A percentile compares a stretch with the other conserved stretches of the same genome.
Conservation (phyloP, 2,113 vertebrate genomes). For the Vidua chalybeata region DNA sequence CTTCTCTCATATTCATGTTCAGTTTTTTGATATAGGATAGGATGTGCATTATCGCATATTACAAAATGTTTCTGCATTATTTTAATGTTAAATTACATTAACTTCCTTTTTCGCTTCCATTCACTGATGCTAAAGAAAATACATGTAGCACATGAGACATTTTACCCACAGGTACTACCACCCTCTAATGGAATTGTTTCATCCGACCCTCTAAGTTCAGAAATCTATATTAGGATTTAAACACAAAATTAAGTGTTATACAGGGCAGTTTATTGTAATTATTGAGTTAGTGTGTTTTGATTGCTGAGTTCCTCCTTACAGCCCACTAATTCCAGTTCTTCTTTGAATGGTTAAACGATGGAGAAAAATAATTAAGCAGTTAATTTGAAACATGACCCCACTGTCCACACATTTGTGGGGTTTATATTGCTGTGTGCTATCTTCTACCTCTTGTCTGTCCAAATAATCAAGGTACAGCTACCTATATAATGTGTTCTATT, state of each 20-base stretch:
- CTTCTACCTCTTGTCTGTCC: neutral
- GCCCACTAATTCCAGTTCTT: neutral
- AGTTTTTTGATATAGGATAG: neutral
- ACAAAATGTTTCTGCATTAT: neutral
- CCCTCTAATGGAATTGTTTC: constrained; percentile 29
- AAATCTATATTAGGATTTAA: neutral
- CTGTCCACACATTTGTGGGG: no score
- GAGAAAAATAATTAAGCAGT: neutral
- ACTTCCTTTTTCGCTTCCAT: neutral
- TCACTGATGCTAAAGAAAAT: neutral
- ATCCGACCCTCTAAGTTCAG: neutral
- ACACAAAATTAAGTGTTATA: neutral
- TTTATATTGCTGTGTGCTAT: neutral
- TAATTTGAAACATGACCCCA: neutral
- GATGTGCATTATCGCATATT: neutral
- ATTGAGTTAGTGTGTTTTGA: neutral
- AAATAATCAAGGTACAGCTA: neutral
- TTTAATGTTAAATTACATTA: neutral
- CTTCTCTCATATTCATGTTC: neutral
- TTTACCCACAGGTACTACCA: constrained; percentile 5
- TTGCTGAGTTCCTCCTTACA: neutral
- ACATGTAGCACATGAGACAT: neutral
- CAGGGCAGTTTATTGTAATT: neutral
- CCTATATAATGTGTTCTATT: no score
- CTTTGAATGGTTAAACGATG: neutral